Percentiles rank a stretch among this genome's conserved stretches.
Evolutionary conservation across 2,888 invertebrate genomes (phyloP).

Genomic region (Eristalinus aeneus): DNA sequence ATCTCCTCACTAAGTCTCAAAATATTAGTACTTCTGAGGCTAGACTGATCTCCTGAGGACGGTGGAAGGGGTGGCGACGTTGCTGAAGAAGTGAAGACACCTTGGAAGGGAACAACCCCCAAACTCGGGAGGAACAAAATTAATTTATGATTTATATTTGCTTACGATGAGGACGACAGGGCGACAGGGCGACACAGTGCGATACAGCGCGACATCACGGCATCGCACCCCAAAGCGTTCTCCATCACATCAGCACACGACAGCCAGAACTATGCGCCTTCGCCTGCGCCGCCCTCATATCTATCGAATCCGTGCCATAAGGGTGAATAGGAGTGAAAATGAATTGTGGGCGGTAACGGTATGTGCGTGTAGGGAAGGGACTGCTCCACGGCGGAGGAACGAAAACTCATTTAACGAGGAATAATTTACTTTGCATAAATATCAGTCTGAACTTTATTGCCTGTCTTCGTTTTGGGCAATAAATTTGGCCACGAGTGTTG

Average conservation of each 20-base stretch:
- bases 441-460: constrained; percentile 62
- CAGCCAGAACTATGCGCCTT: background rate
- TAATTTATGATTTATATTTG: constrained; percentile 68
- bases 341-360: background rate
- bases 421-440: constrained; percentile 71
- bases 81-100: background rate
- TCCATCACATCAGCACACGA: background rate
- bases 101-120: constrained; percentile 32
- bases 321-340: background rate
- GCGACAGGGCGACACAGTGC: background rate
- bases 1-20: constrained; percentile 50
- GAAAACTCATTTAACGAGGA: constrained; percentile 65
- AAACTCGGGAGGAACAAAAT: constrained; percentile 37
- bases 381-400: constrained; percentile 15
- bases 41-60: constrained; percentile 38
- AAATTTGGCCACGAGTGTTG: constrained; percentile 38
- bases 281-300: background rate
- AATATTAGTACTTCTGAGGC: constrained; percentile 48
- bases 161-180: constrained; percentile 19
- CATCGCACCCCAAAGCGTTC: background rate
- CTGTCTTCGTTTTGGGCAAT: constrained; percentile 57
- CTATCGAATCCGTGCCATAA: background rate
- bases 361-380: background rate
- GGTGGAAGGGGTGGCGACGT: background rate
- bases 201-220: background rate